A percentile compares a stretch with the other conserved stretches of the same genome.
Conservation (phyloP, 64 coral and sea anemone species). For the Astreopora myriophthalma region DNA sequence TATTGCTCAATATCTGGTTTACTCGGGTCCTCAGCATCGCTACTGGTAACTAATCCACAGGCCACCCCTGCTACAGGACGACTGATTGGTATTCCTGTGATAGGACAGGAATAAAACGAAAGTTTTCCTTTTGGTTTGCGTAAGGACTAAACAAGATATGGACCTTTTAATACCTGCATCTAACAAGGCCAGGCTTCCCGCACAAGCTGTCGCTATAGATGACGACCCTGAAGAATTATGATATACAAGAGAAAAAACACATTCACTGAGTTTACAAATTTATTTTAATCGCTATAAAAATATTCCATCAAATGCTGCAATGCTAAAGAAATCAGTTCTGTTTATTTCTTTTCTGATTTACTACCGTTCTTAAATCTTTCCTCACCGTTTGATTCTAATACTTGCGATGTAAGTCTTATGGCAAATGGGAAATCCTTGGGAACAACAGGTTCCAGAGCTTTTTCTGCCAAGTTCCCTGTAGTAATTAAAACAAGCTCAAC, state of each 20-base stretch:
- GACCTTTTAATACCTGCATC: constrained; percentile 97
- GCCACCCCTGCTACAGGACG: constrained; percentile 82
- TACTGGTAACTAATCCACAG: constrained; percentile 89
- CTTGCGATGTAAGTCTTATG: constrained; percentile 71
- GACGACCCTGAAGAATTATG: constrained; percentile 94
- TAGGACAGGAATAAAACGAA: not conserved
- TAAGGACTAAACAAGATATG: no score
- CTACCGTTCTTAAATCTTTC: no score
- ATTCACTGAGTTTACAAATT: no score
- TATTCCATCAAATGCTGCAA: no score
- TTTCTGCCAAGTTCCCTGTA: constrained; percentile 71
- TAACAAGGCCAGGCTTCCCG: constrained; percentile 91
- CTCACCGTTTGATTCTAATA: constrained; percentile 83
- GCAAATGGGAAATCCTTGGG: constrained; percentile 67
- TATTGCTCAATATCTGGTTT: constrained; percentile 80
- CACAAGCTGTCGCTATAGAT: constrained; percentile 97
- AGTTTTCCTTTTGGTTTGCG: not conserved
- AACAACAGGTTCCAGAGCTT: constrained; percentile 63
- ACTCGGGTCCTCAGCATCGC: constrained; percentile 71
- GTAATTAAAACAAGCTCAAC: not conserved
- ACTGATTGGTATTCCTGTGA: constrained; percentile 85
- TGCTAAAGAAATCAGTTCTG: no score
- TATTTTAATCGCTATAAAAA: no score
- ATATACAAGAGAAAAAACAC: no score
- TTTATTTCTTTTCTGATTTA: no score